Conservation (phyloP, 2,113 vertebrate genomes). For the Larimichthys polyactis region DNA sequence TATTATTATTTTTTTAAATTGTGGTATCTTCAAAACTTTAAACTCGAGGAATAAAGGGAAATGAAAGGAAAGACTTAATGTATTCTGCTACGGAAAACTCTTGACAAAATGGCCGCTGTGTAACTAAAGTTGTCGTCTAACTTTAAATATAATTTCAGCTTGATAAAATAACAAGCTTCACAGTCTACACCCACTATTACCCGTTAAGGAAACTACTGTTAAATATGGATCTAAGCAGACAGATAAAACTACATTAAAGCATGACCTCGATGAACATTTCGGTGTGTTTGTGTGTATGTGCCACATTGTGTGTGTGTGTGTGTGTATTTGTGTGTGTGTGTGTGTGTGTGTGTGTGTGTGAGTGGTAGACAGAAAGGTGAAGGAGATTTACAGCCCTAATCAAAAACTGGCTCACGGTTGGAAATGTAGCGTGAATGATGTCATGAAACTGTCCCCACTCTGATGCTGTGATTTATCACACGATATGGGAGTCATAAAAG, state of each 20-base stretch:
- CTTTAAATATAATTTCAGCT: neutral
- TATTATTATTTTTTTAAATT: neutral
- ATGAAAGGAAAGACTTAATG: neutral
- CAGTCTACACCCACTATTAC: neutral
- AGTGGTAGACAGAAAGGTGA: constrained; percentile 34
- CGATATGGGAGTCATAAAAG: constrained; percentile 67
- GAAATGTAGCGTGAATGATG: constrained; percentile 86
- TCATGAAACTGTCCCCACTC: constrained; percentile 81
- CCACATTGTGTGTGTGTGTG: constrained; percentile 1
- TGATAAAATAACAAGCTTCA: neutral
- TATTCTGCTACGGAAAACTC: neutral
- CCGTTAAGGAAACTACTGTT: constrained; percentile 25
- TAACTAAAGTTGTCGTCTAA: neutral
- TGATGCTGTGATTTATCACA: constrained; percentile 82
- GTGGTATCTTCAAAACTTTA: neutral
- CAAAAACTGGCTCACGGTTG: constrained; percentile 79
- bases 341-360: constrained; percentile 21
- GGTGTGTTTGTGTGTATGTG: constrained; percentile 1
- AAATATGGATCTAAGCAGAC: constrained; percentile 40
- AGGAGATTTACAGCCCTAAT: constrained; percentile 87
- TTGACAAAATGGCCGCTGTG: neutral
- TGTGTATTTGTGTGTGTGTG: constrained; percentile 18
- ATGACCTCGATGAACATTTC: constrained; percentile 45
- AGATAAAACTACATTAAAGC: constrained; percentile 40
- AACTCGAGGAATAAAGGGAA: neutral